These are phyloP conservation scores for human (Homo sapiens) DNA, from an alignment of 2,113 vertebrate genomes.

Conservation along the genomic window GRCh38 chr4:2911001-2911500, in stretches of 20 bases:
- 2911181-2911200: too few species aligned
- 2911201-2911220: background rate
- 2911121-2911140: background rate
- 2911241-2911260: background rate
- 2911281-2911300: background rate
- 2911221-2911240: background rate
- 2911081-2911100: background rate
- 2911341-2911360: background rate
- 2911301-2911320: too few species aligned
- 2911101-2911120: background rate
- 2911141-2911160: background rate
- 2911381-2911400: too few species aligned
- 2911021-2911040: background rate
- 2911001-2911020: background rate
- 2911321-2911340: background rate
- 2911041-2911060: background rate
- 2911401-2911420: fast-evolving
- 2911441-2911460: too few species aligned
- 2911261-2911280: background rate
- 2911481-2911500: too few species aligned
- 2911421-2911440: background rate
- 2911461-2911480: too few species aligned
- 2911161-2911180: fast-evolving
- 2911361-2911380: too few species aligned
- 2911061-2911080: fast-evolving